A percentile compares a stretch with the other conserved stretches of the same genome.
phyloP scores from a whole-genome alignment of 2,113 vertebrate genomes.

The Neopipo cinnamomea region DNA sequence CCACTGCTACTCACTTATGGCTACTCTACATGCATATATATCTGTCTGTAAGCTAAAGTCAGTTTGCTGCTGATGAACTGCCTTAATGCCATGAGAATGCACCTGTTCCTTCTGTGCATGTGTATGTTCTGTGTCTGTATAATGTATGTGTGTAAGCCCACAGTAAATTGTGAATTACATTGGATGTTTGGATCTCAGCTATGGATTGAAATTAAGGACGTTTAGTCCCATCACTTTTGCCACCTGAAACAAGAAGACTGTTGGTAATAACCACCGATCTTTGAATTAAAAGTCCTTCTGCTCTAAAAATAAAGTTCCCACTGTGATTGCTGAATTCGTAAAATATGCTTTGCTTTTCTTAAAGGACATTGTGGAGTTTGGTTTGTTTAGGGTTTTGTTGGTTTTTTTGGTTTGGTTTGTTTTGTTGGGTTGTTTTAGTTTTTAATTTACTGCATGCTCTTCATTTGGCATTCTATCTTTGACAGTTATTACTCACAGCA shows the following conservation, averaged over 20 bases:
- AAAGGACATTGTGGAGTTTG: neutral
- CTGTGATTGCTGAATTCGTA: neutral
- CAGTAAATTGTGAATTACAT: neutral
- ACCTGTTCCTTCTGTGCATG: conserved; percentile 59
- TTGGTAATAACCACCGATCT: neutral
- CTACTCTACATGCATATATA: conserved; percentile 43
- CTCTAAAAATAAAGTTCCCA: neutral
- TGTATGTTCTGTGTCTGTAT: conserved; percentile 29
- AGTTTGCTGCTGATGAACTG: conserved; percentile 64
- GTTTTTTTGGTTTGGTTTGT: neutral
- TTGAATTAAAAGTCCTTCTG: neutral
- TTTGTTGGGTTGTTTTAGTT: neutral
- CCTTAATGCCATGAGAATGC: conserved; percentile 54
- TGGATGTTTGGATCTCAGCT: neutral
- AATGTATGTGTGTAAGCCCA: neutral
- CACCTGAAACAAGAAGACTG: neutral
- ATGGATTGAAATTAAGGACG: neutral
- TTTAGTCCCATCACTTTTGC: neutral
- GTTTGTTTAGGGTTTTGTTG: neutral
- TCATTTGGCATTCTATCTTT: conserved; percentile 14
- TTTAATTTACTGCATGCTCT: neutral
- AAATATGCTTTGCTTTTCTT: conserved; percentile 6
- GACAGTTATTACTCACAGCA: conserved; percentile 63
- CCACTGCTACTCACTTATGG: conserved; percentile 59
- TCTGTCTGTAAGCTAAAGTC: conserved; percentile 60